These are phyloP conservation scores for Callopanchax toddi DNA, from an alignment of 2,113 vertebrate species.

Conservation along the genomic window DNA sequence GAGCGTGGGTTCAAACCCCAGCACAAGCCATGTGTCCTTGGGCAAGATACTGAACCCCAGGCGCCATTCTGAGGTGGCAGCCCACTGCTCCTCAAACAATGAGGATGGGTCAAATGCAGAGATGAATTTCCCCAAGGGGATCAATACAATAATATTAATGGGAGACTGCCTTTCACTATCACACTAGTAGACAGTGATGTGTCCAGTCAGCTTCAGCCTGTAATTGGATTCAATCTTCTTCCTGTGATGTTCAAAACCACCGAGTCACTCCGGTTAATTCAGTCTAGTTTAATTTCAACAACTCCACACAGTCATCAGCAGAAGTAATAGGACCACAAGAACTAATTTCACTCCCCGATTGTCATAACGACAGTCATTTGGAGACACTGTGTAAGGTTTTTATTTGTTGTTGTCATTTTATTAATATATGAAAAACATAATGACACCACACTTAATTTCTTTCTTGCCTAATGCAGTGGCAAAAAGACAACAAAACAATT, in stretches of 20 bases:
- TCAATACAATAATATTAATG: too few species aligned
- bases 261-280: conserved; percentile 9
- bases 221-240: neutral
- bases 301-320: conserved; percentile 20
- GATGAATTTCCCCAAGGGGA: too few species aligned
- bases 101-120: too few species aligned
- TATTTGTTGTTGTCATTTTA: neutral
- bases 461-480: neutral
- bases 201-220: neutral
- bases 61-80: too few species aligned
- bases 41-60: too few species aligned
- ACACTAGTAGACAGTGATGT: conserved; percentile 12
- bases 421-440: neutral
- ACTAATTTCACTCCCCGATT: neutral
- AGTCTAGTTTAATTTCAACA: neutral
- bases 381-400: neutral
- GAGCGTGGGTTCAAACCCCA: too few species aligned
- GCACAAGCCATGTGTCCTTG: too few species aligned
- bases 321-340: conserved; percentile 2
- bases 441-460: neutral
- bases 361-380: neutral
- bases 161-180: too few species aligned
- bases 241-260: neutral
- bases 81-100: too few species aligned
- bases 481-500: neutral